Conservation (phyloP, 64 coral and sea anemone genomes). For the Stichodactyla helianthus region DNA sequence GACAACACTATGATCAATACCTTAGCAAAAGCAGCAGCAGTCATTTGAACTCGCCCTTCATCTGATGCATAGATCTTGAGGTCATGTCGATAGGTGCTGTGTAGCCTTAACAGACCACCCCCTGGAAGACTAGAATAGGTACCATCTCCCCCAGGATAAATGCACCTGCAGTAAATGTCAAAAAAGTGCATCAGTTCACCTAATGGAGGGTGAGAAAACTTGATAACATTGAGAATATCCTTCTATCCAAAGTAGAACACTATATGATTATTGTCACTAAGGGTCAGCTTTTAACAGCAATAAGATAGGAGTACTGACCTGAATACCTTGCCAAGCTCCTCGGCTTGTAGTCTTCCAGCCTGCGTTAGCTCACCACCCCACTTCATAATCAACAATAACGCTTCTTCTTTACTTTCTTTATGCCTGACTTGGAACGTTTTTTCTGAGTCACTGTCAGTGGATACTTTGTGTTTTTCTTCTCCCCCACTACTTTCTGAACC, state of each 20-base stretch:
- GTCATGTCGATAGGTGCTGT: conserved; percentile 97
- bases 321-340: conserved; percentile 83
- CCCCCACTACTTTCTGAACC: conserved; percentile 44
- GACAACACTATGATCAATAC: conserved; percentile 12
- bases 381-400: conserved; percentile 77
- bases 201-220: too few species aligned
- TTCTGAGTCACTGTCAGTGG: conserved; percentile 15
- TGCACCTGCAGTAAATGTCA: conserved; percentile 48
- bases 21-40: conserved; percentile 98
- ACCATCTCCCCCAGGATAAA: conserved; percentile 85
- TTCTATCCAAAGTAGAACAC: too few species aligned
- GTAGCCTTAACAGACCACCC: conserved; percentile 74
- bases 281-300: neutral
- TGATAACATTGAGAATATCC: too few species aligned
- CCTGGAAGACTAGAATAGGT: conserved; percentile 66
- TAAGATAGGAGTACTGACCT: conserved; percentile 38
- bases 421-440: conserved; percentile 6
- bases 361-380: conserved; percentile 95
- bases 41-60: conserved; percentile 98
- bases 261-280: neutral
- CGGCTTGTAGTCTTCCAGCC: conserved; percentile 79
- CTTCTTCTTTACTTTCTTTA: conserved; percentile 27
- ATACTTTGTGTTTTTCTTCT: conserved; percentile 35
- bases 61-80: conserved; percentile 99
- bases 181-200: too few species aligned